A percentile compares a stretch with the other conserved stretches of the same genome.
These are phyloP conservation scores for Tauraco erythrolophus DNA, from an alignment of 2,113 vertebrate genomes.

Conservation along the genomic window DNA sequence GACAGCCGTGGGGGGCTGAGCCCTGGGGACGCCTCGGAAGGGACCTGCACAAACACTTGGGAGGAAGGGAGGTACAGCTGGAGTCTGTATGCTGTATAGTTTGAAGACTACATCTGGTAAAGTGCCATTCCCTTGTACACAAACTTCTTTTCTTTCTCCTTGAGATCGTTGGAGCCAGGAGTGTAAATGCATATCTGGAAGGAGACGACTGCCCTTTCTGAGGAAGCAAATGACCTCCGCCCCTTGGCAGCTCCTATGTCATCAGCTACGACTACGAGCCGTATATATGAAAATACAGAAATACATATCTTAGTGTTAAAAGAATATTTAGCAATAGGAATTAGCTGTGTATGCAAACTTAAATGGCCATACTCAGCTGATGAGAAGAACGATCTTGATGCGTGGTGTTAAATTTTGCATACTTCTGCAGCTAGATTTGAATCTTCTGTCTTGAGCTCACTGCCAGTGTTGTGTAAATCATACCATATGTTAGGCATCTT, in stretches of 20 bases:
- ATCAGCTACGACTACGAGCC: neutral
- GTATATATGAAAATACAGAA: neutral
- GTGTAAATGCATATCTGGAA: neutral
- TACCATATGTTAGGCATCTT: neutral
- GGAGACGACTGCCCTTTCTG: neutral
- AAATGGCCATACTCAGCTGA: neutral
- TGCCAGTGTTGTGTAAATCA: neutral
- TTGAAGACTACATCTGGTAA: neutral
- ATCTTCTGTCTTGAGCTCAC: neutral
- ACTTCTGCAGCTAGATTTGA: neutral
- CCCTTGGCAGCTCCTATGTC: neutral
- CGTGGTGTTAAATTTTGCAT: neutral
- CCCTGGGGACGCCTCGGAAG: neutral
- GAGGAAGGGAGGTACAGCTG: neutral
- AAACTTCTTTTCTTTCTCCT: neutral
- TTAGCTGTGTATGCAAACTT: neutral
- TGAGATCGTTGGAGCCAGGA: neutral
- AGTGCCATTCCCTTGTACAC: neutral
- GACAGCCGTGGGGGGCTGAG: neutral
- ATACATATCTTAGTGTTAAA: neutral
- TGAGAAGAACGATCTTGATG: neutral
- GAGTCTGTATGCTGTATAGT: neutral
- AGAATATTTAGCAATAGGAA: neutral
- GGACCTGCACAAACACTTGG: neutral
- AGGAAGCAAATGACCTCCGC: neutral